These are phyloP conservation scores for Plodia interpunctella DNA, from an alignment of 1,140 invertebrate species.

Conservation along the genomic window DNA sequence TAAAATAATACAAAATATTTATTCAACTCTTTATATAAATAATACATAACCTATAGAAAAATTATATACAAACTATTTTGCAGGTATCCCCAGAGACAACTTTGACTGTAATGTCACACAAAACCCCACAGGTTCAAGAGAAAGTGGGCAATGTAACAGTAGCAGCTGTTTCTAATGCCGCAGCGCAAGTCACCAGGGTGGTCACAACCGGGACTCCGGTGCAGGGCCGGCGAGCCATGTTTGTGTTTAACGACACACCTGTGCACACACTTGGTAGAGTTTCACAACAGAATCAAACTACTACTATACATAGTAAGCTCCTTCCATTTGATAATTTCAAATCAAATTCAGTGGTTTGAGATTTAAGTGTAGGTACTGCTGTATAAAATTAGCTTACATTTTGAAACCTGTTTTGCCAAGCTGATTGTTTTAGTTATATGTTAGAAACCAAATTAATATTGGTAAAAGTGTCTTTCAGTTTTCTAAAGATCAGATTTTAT, in stretches of 20 bases:
- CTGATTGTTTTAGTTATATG: too few relatives aligned
- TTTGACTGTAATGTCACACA: conserved; percentile 72
- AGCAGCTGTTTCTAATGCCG: conserved; percentile 51
- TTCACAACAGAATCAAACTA: conserved; percentile 69
- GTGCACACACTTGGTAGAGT: conserved; percentile 63
- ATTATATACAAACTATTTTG: conserved; percentile 18
- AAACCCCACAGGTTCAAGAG: conserved; percentile 72
- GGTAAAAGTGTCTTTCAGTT: too few relatives aligned
- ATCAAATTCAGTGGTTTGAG: neutral
- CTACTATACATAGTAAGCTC: conserved; percentile 66
- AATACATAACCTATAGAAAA: neutral
- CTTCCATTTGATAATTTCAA: neutral
- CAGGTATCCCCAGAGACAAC: conserved; percentile 73
- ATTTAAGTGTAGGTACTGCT: too few relatives aligned
- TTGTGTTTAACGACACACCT: conserved; percentile 70
- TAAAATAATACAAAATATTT: neutral
- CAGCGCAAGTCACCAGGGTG: conserved; percentile 61
- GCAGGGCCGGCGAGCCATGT: conserved; percentile 60
- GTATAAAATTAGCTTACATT: too few relatives aligned
- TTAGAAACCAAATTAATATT: too few relatives aligned
- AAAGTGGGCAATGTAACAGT: conserved; percentile 65
- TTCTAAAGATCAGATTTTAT: too few relatives aligned
- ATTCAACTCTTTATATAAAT: conserved; percentile 14
- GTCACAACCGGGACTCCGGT: conserved; percentile 56
- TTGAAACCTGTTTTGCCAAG: too few relatives aligned